These are phyloP conservation scores for Bellardia pandia DNA, from an alignment of 2,888 invertebrate species.

Conservation along the genomic window DNA sequence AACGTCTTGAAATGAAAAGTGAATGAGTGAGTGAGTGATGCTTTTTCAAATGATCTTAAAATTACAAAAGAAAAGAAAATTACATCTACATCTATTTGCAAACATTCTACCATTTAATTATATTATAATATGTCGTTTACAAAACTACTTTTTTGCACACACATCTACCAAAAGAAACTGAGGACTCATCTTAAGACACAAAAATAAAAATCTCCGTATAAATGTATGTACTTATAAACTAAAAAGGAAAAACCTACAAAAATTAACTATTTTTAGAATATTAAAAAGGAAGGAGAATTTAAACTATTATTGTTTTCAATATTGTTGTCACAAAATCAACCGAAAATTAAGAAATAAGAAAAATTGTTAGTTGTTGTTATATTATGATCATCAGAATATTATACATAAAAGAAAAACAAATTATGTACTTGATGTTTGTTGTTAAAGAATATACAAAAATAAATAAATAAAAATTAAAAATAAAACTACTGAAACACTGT, in stretches of 20 bases:
- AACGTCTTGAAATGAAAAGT: no score
- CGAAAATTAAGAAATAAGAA: slow-evolving; percentile 42
- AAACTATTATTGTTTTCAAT: slow-evolving; percentile 61
- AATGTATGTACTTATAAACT: slow-evolving; percentile 48
- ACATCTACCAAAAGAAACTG: slow-evolving; percentile 3
- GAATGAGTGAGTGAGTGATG: no score
- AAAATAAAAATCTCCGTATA: background rate
- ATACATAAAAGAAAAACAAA: slow-evolving; percentile 44
- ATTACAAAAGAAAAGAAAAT: no score
- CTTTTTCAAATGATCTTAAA: no score
- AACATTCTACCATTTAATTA: background rate
- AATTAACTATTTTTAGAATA: slow-evolving; percentile 19
- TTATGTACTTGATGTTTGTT: slow-evolving; percentile 63
- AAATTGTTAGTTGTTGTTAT: slow-evolving; percentile 70
- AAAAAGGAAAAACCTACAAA: slow-evolving; percentile 18
- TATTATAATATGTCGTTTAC: background rate
- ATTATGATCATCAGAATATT: slow-evolving; percentile 65
- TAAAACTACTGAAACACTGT: slow-evolving; percentile 56
- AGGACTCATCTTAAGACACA: slow-evolving; percentile 17
- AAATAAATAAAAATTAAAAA: slow-evolving; percentile 26
- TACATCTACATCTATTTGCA: background rate
- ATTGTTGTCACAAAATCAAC: slow-evolving; percentile 67
- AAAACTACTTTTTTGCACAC: slow-evolving; percentile 10
- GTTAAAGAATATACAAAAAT: slow-evolving; percentile 58
- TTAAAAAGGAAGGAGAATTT: slow-evolving; percentile 21